Percentiles rank a stretch among this genome's conserved stretches.
phyloP scores from a whole-genome alignment of 2,797 vertebrate genomes.

The Glyptemys insculpta region DNA sequence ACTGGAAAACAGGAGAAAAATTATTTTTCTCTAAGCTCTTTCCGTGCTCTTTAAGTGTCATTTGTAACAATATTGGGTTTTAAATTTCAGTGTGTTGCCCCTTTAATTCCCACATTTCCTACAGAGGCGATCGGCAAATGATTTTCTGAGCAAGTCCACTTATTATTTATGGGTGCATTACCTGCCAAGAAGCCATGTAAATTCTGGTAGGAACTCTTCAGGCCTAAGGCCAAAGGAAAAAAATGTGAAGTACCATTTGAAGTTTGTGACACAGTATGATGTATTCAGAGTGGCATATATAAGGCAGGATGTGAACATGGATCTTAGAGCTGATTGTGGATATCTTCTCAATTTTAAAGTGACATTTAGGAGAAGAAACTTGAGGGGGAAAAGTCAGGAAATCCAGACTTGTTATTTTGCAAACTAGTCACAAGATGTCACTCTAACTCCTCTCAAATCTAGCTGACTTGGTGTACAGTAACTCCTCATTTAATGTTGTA shows the following conservation, averaged over 20 bases:
- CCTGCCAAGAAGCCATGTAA: not conserved
- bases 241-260: not conserved
- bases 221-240: not conserved
- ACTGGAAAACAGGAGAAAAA: not conserved
- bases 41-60: not conserved
- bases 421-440: slow-evolving; percentile 54
- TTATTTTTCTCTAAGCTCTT: not conserved
- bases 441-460: not conserved
- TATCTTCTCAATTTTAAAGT: not conserved
- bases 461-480: fast-evolving
- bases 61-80: not conserved
- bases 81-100: not conserved
- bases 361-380: not conserved
- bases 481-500: too few relatives aligned
- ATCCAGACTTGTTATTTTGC: fast-evolving
- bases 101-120: not conserved
- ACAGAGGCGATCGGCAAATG: not conserved
- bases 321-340: not conserved
- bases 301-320: not conserved
- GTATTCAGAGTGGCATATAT: fast-evolving
- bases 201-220: not conserved
- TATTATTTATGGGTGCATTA: not conserved
- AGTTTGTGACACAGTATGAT: fast-evolving
- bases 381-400: fast-evolving
- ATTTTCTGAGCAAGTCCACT: not conserved